These are phyloP conservation scores for Callospermophilus lateralis DNA, from an alignment of 2,113 vertebrate genomes.

Conservation along the genomic window DNA sequence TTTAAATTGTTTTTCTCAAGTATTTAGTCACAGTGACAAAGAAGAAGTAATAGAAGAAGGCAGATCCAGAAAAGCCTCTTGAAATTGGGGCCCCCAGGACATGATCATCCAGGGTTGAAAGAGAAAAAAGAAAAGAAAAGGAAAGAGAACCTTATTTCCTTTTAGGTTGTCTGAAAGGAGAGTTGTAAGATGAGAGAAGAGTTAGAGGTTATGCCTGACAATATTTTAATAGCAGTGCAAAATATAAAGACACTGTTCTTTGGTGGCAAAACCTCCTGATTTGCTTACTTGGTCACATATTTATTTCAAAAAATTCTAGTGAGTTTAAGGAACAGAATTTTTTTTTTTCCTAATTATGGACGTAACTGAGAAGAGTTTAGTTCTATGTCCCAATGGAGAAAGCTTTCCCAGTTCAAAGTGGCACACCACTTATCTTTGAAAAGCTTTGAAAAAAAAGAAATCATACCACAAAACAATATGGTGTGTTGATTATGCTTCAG, in stretches of 20 bases:
- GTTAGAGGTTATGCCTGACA: background rate
- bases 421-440: background rate
- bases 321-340: background rate
- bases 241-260: background rate
- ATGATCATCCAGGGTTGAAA: background rate
- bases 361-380: background rate
- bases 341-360: background rate
- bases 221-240: background rate
- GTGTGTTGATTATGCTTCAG: slow-evolving; percentile 75
- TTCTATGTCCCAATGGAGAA: background rate
- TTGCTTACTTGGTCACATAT: background rate
- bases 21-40: background rate
- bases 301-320: background rate
- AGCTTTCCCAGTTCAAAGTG: background rate
- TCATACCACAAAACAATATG: slow-evolving; percentile 16
- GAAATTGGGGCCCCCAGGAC: background rate
- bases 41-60: background rate
- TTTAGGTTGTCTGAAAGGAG: background rate
- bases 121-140: background rate
- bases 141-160: background rate
- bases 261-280: background rate
- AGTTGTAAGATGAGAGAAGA: background rate
- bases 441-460: slow-evolving; percentile 29
- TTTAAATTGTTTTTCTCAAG: background rate
- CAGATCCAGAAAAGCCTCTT: background rate